These are phyloP conservation scores for Agonopterix alstromeriana DNA, from an alignment of 2,888 invertebrate genomes.

Conservation along the genomic window DNA sequence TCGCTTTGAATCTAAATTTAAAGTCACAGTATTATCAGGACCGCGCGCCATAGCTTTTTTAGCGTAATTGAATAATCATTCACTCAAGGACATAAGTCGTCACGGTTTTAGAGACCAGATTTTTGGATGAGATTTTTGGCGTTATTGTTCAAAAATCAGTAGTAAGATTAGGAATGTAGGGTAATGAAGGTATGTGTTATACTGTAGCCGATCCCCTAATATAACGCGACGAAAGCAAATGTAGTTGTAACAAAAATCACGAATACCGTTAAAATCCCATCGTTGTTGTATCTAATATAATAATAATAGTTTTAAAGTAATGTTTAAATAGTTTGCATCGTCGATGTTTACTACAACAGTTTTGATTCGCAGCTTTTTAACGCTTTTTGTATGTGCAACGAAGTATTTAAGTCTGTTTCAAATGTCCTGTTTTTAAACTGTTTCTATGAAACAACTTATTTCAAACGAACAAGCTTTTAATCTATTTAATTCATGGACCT, in stretches of 20 bases:
- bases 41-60: slow-evolving; percentile 38
- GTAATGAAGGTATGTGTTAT: neutral
- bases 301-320: slow-evolving; percentile 12
- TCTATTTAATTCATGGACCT: too few species aligned
- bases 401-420: slow-evolving; percentile 22
- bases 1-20: too few species aligned
- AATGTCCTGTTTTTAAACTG: slow-evolving; percentile 11
- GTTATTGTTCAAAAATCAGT: slow-evolving; percentile 2
- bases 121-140: neutral
- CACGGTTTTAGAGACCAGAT: neutral
- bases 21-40: slow-evolving; percentile 32
- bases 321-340: slow-evolving; percentile 14
- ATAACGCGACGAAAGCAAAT: neutral
- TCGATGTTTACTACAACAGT: slow-evolving; percentile 27
- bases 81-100: neutral
- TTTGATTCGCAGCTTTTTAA: slow-evolving; percentile 36
- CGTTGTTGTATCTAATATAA: slow-evolving; percentile 25
- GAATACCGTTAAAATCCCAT: slow-evolving; percentile 22
- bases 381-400: slow-evolving; percentile 45
- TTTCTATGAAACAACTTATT: slow-evolving; percentile 33
- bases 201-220: neutral
- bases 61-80: neutral
- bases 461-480: too few species aligned
- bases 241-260: neutral
- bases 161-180: neutral